Evolutionary conservation across 2,797 vertebrate genomes (phyloP).

Genomic region (Tapera naevia): DNA sequence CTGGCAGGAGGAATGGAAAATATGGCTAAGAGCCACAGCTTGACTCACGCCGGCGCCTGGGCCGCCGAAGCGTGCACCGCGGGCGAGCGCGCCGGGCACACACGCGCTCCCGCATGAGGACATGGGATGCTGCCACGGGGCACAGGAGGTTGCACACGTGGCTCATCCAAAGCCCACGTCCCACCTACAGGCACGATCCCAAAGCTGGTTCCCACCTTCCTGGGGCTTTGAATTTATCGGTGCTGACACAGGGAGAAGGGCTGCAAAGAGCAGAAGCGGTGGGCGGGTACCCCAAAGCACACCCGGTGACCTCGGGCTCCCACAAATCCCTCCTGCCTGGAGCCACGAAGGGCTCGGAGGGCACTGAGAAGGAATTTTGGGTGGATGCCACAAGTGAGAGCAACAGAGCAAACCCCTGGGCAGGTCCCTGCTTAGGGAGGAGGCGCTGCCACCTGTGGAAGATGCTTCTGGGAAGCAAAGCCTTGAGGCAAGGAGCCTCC

Average conservation of each 20-base stretch:
- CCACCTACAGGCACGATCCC: rapidly evolving
- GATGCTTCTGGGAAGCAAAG: not conserved
- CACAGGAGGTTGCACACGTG: rapidly evolving
- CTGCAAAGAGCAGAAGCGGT: not conserved
- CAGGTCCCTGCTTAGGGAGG: not conserved
- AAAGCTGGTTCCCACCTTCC: not conserved
- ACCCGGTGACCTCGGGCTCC: not conserved
- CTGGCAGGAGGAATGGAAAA: not conserved
- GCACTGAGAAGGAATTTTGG: not conserved
- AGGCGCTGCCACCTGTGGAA: not conserved
- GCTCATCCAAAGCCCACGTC: not conserved
- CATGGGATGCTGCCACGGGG: rapidly evolving
- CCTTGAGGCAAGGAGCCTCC: not conserved
- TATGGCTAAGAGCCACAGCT: not conserved
- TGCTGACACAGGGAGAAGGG: not conserved
- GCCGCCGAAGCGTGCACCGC: not conserved
- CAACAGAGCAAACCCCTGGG: not conserved
- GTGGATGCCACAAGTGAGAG: not conserved
- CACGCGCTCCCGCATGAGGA: rapidly evolving
- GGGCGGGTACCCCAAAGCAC: rapidly evolving
- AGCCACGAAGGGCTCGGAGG: not conserved
- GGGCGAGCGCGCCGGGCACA: not conserved
- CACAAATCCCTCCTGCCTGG: not conserved
- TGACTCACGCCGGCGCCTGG: not conserved
- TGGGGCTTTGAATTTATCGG: not conserved